Conservation (phyloP, 1,140 invertebrate species). For the Drosophila asahinai region DNA sequence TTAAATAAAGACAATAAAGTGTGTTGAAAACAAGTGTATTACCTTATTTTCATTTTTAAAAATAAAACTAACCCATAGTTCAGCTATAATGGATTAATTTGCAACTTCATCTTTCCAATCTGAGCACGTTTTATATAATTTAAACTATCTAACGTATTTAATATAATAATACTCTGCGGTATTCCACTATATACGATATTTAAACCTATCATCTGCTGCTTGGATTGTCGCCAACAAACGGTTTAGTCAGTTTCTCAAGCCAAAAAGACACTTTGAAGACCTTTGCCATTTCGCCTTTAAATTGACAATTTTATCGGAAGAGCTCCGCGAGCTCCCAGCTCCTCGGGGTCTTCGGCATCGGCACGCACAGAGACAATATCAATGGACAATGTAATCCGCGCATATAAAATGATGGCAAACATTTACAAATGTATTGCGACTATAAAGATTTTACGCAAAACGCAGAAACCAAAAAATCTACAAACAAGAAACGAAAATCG, state of each 20-base stretch:
- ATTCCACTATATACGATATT: background rate
- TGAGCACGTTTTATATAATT: too few species aligned
- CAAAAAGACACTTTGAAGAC: background rate
- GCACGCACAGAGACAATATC: slow-evolving; percentile 46
- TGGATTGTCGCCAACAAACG: background rate
- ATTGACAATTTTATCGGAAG: slow-evolving; percentile 39
- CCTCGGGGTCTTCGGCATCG: slow-evolving; percentile 9
- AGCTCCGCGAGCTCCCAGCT: slow-evolving; percentile 1
- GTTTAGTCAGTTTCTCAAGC: background rate
- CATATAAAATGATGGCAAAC: slow-evolving; percentile 69
- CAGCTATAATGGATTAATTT: too few species aligned
- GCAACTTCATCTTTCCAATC: too few species aligned
- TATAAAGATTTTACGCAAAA: slow-evolving; percentile 71
- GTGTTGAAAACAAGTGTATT: too few species aligned
- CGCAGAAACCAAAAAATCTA: slow-evolving; percentile 3
- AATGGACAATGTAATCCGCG: slow-evolving; percentile 39
- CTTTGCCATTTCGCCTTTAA: slow-evolving; percentile 17
- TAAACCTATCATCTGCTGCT: background rate
- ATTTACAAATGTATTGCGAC: slow-evolving; percentile 74
- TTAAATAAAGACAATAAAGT: too few species aligned
- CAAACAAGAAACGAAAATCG: slow-evolving; percentile 54
- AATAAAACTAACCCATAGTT: too few species aligned
- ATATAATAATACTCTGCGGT: too few species aligned
- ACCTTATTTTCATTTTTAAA: too few species aligned
- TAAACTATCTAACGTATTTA: background rate